Base-by-base conservation (phyloP, 2,113 vertebrate genomes). In the Urocynchramus pylzowi region DNA sequence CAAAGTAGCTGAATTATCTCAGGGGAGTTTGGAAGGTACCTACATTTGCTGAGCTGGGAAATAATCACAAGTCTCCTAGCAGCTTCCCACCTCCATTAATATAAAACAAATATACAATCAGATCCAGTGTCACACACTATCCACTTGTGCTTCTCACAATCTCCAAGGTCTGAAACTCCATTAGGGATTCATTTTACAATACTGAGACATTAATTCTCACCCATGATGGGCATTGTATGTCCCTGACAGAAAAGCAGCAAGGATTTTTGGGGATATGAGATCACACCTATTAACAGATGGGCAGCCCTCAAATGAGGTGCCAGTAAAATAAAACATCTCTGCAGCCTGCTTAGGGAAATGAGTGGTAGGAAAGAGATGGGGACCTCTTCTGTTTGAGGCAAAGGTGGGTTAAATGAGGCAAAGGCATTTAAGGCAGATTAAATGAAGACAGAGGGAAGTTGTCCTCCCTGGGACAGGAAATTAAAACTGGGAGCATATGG, bases 261-360 rank as follows among this genome's bases (percentile, higher is more conserved):
- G 39, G 68, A 41, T 78, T 85, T 92, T 33, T 0, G 1, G 33
- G 23, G 16, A 47, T 70, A 33, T 57, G 64, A 63, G 26, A 86
- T 93, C 79, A 35, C 85, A 90, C 71, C 24, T 83, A 56, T 91
- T 73, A 92, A 70, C 10, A 53, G 50, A 30, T 7, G 27, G 45
- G 33, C 61, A 65, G 68, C 9, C 89, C 39, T 83, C 59, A 77
- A 69, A 74, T 4, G 15, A 47, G 4, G 4, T 77, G 42, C 67
- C 63, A 57, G 52, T 52, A 92, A 94, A 94, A 90, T n/a, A 70
- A 74, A 95, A 16, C 42, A 57, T 53, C 33, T 87, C 3, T 0
- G 2, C 52, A 90, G 70, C 21, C 63, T n/a, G 0, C 41, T 44
- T 27, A 27, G 28, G 26, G 44, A 82, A 80, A 23, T 0, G 0